These are phyloP conservation scores for Cossypha caffra DNA, from an alignment of 2,797 vertebrate genomes.

Conservation along the genomic window DNA sequence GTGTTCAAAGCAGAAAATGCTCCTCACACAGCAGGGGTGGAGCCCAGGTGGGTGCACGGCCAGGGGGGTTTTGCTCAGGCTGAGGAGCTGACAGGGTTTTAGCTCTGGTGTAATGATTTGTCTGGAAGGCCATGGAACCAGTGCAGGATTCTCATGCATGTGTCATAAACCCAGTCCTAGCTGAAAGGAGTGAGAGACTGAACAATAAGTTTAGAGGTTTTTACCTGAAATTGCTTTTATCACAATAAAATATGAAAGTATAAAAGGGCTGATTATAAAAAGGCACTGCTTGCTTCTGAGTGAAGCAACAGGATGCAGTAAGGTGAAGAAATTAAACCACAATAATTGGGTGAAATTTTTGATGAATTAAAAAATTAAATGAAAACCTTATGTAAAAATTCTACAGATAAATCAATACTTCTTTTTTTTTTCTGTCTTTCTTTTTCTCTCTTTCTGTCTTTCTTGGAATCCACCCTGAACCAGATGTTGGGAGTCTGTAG, in stretches of 20 bases:
- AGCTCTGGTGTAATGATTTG: not conserved
- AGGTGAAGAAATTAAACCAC: constrained; percentile 9
- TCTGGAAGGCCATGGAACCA: not conserved
- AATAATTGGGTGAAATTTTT: not conserved
- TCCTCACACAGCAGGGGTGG: not conserved
- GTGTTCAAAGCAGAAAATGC: not conserved
- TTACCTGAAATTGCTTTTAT: not conserved
- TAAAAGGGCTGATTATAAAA: not conserved
- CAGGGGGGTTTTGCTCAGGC: not conserved
- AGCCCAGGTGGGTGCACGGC: not conserved
- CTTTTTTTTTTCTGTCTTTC: not conserved
- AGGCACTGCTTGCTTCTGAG: not conserved
- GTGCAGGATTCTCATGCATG: not conserved
- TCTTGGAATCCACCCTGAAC: constrained; percentile 87
- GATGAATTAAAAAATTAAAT: constrained; percentile 35
- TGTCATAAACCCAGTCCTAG: not conserved
- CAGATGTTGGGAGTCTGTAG: constrained; percentile 91
- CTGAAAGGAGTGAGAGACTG: not conserved
- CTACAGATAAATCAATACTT: constrained; percentile 28
- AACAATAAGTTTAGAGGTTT: not conserved
- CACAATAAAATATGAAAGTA: not conserved
- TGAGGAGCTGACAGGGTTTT: not conserved
- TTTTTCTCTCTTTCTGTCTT: constrained; percentile 61
- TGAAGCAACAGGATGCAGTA: not conserved
- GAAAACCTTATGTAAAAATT: constrained; percentile 26